Percentiles rank a stretch among this genome's conserved stretches.
These are phyloP conservation scores for Typhlichthys subterraneus DNA, from an alignment of 2,797 vertebrate species.

Conservation along the genomic window DNA sequence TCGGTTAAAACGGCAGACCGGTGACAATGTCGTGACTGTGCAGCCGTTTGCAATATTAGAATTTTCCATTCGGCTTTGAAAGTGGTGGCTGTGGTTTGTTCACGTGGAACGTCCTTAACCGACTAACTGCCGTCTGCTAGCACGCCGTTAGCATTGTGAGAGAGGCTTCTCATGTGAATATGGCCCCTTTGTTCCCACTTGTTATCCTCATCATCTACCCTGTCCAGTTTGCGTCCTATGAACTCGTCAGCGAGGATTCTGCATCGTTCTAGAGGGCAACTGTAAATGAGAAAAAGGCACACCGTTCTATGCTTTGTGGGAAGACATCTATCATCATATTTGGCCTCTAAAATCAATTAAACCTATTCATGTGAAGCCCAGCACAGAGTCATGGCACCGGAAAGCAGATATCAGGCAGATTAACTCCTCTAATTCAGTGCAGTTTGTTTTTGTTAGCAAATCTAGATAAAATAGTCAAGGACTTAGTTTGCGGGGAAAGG, in stretches of 20 bases:
- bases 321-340: constrained; percentile 44
- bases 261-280: constrained; percentile 33
- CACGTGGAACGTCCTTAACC: constrained; percentile 60
- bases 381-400: constrained; percentile 57
- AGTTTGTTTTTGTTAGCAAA: constrained; percentile 64
- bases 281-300: constrained; percentile 41
- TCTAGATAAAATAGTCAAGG: constrained; percentile 64
- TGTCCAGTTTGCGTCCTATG: constrained; percentile 41
- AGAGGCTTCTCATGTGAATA: constrained; percentile 31
- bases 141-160: constrained; percentile 3
- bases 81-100: constrained; percentile 56
- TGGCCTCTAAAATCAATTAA: constrained; percentile 64
- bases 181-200: constrained; percentile 51
- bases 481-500: constrained; percentile 48
- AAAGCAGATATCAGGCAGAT: constrained; percentile 72
- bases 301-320: constrained; percentile 31
- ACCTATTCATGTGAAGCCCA: constrained; percentile 50
- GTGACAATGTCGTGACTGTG: constrained; percentile 64
- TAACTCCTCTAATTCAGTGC: constrained; percentile 44
- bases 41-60: constrained; percentile 66
- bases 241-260: constrained; percentile 35
- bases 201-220: constrained; percentile 37
- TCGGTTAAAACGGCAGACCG: constrained; percentile 58
- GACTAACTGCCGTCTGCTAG: constrained; percentile 41
- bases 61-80: constrained; percentile 67